phyloP scores from a whole-genome alignment of 2,888 invertebrate species.

The Agonopterix heracliana region DNA sequence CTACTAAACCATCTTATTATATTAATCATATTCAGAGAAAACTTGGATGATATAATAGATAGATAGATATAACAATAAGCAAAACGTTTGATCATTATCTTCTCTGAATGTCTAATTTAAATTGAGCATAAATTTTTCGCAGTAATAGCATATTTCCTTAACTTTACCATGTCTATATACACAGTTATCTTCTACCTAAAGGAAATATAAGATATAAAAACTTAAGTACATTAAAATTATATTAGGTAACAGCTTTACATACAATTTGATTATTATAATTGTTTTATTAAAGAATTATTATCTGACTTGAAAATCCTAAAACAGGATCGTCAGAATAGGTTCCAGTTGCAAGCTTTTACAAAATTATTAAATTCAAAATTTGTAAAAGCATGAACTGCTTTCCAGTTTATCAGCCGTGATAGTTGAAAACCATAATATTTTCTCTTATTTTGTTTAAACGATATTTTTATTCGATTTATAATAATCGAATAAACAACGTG shows the following conservation, averaged over 20 bases:
- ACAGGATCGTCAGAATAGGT: neutral
- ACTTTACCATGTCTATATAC: slow-evolving; percentile 2
- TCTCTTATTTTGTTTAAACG: neutral
- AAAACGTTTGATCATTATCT: neutral
- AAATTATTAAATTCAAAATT: slow-evolving; percentile 2
- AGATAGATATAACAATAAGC: too few species aligned
- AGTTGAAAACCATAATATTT: neutral
- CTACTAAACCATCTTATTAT: neutral
- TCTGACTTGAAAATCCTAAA: too few species aligned
- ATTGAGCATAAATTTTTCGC: slow-evolving; percentile 7
- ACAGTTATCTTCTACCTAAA: neutral
- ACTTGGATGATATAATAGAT: too few species aligned
- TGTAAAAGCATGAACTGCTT: neutral
- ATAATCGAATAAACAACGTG: slow-evolving; percentile 1
- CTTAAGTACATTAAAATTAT: neutral
- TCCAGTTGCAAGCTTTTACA: neutral
- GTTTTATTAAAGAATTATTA: too few species aligned
- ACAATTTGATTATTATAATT: too few species aligned
- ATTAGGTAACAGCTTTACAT: too few species aligned
- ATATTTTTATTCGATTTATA: neutral
- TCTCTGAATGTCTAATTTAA: slow-evolving; percentile 6
- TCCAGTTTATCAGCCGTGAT: neutral
- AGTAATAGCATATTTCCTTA: neutral
- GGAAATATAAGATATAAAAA: slow-evolving; percentile 1
- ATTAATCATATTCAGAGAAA: slow-evolving; percentile 1